Evolutionary conservation across 2,113 vertebrate species (phyloP), one percentile per base, ranked within the genome.

Genomic region (Eolophus roseicapilla): DNA sequence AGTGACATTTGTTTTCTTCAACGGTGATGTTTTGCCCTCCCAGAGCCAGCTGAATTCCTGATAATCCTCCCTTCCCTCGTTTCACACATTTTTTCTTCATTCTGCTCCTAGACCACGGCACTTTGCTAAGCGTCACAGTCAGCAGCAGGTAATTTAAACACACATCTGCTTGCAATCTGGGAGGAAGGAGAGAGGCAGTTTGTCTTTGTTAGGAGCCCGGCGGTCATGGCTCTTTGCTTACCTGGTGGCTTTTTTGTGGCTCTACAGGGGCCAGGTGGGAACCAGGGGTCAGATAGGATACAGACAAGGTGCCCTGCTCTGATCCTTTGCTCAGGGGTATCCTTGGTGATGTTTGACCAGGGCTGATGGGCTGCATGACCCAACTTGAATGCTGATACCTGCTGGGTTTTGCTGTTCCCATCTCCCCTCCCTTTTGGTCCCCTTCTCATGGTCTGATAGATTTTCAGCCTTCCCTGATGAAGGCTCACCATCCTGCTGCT

Each of bases 101-200:
- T 83, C 89, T 83, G 57, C 82, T 90, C 74, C 93, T 91, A 68
- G 81, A 85, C 79, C 78, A 59, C 2, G 4, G 90, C 3, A 4
- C 80, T 92, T 93, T 10, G 28, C 93, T 92, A 82, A 90, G 73
- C 47, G 14, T 89, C 47, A 7, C 73, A 83, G 90, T 93, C 92
- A 91, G 95, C 77, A 96, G 95, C 95, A 94, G 95, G 93, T 96
- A 92, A 94, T 93, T 93, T 86, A 94, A 88, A 50, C 82, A 71
- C 93, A 97, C 96, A 95, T 97, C 96, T 97, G 96, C 96, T 97
- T 97, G 96, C 95, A 95, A 95, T 97, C 95, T 96, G 97, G 64
- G 68, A 77, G 93, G 81, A 92, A 91, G 85, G 81, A 86, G 93
- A 59, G 82, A 91, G 71, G 90, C 92, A 68, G 70, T 92, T 95